Conservation (phyloP, 2,113 vertebrate genomes). For the Melanerpes aurifrons region DNA sequence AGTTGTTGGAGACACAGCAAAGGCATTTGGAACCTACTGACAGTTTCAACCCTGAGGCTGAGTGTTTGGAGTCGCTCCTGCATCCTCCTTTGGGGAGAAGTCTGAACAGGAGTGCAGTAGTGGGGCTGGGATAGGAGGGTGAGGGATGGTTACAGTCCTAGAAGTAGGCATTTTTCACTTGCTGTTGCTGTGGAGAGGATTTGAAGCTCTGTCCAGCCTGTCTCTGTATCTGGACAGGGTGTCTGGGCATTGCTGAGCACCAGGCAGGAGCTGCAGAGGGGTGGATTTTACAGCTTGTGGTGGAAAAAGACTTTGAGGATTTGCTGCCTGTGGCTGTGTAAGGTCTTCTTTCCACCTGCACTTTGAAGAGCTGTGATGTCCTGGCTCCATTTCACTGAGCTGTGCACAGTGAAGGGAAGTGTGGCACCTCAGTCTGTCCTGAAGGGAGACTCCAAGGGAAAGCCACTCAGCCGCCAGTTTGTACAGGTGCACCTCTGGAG, state of each 20-base stretch:
- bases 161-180: background rate
- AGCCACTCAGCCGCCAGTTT: background rate
- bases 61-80: background rate
- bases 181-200: background rate
- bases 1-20: background rate
- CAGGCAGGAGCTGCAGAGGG: background rate
- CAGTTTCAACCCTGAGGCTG: background rate
- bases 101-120: background rate
- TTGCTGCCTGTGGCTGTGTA: background rate
- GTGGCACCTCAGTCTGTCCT: background rate
- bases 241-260: background rate
- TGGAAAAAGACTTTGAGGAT: slow-evolving; percentile 19
- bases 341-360: slow-evolving; percentile 15
- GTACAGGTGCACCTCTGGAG: background rate
- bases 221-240: background rate
- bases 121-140: background rate
- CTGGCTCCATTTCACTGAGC: background rate
- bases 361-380: slow-evolving; percentile 25
- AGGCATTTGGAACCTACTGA: background rate
- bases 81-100: background rate
- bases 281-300: slow-evolving; percentile 8
- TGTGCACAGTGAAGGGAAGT: background rate
- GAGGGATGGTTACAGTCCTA: background rate
- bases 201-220: background rate
- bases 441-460: background rate